Percentiles rank a stretch among this genome's conserved stretches.
phyloP scores from a whole-genome alignment of 1,140 invertebrate species.

The Cyrtorhinus lividipennis region DNA sequence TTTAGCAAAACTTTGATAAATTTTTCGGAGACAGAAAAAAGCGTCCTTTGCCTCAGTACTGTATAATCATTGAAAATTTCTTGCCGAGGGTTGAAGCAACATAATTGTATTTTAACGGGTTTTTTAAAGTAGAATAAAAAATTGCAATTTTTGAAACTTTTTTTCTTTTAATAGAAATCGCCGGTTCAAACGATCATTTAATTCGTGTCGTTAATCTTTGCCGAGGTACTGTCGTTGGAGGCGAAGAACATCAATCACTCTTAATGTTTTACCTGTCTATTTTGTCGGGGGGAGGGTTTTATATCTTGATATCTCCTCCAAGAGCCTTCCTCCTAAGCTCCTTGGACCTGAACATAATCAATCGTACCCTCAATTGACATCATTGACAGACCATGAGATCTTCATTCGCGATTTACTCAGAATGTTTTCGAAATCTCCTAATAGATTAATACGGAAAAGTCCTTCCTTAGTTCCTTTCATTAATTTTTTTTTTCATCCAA shows the following conservation, averaged over 20 bases:
- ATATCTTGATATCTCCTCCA: neutral
- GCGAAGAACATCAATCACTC: neutral
- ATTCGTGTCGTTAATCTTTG: neutral
- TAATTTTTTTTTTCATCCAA: neutral
- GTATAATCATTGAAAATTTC: too few species aligned
- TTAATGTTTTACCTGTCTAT: conserved; percentile 2
- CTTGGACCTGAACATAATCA: neutral
- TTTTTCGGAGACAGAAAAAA: too few species aligned
- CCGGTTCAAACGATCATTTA: too few species aligned
- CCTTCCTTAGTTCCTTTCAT: neutral
- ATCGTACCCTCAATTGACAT: neutral
- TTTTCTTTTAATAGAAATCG: too few species aligned
- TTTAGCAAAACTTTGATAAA: too few species aligned
- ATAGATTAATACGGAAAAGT: neutral
- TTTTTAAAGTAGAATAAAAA: too few species aligned
- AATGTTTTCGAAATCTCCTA: neutral
- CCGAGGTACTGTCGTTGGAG: neutral
- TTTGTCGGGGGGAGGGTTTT: too few species aligned
- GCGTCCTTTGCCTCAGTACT: too few species aligned
- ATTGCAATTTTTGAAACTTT: too few species aligned
- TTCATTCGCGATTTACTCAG: neutral
- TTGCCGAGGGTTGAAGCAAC: too few species aligned
- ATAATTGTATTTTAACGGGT: too few species aligned
- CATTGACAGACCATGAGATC: neutral
- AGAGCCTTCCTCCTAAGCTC: neutral